A percentile compares a stretch with the other conserved stretches of the same genome.
phyloP scores from a whole-genome alignment of 2,888 invertebrate species.

The Periphyllus acericola region DNA sequence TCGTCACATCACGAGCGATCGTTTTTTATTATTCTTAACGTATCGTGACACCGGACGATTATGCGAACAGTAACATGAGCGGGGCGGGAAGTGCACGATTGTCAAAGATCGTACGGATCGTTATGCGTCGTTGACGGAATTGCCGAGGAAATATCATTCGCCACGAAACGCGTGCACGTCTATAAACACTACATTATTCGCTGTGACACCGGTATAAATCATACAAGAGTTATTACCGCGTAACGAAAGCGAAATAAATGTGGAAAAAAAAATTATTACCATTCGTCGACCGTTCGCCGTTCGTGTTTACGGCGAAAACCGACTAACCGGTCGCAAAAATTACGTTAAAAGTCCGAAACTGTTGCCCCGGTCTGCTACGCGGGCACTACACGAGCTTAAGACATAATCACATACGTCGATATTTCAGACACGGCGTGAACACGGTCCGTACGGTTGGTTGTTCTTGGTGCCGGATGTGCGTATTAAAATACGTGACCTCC shows the following conservation, averaged over 20 bases:
- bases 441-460: too few species aligned
- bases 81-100: neutral
- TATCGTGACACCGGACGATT: conserved; percentile 36
- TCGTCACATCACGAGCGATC: conserved; percentile 2
- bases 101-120: conserved; percentile 6
- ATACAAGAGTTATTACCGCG: too few species aligned
- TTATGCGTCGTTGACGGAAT: neutral
- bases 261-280: neutral
- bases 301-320: neutral
- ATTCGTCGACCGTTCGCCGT: neutral
- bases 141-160: neutral
- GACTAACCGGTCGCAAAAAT: too few species aligned
- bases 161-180: neutral
- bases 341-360: too few species aligned
- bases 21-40: conserved; percentile 7
- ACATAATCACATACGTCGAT: too few species aligned
- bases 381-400: too few species aligned
- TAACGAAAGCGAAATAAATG: neutral
- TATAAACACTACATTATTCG: neutral
- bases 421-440: too few species aligned
- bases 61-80: too few species aligned
- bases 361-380: too few species aligned
- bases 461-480: too few species aligned
- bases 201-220: neutral
- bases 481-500: too few species aligned